phyloP scores from a whole-genome alignment of 2,797 vertebrate genomes.

The Hafferia zeledoni region DNA sequence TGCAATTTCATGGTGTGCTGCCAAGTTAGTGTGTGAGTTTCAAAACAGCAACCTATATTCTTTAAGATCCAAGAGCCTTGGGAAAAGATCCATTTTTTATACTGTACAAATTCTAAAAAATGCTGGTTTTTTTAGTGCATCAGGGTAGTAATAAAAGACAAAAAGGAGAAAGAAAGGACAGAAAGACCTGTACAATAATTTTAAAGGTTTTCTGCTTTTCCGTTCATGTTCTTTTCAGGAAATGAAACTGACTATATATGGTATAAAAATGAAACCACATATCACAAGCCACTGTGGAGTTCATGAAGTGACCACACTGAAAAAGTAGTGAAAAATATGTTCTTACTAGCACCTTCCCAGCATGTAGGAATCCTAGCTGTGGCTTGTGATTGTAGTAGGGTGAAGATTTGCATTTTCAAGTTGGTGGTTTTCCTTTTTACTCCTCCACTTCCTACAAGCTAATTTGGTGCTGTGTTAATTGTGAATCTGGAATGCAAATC shows the following conservation, averaged over 20 bases:
- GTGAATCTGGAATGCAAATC: constrained; percentile 62
- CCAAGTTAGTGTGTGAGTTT: background rate
- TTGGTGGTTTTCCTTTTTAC: constrained; percentile 58
- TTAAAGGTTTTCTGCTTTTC: constrained; percentile 24
- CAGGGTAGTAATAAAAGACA: background rate
- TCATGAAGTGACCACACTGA: constrained; percentile 8
- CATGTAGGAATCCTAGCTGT: background rate
- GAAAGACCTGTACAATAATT: background rate
- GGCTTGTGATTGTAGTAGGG: constrained; percentile 29
- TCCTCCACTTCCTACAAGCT: constrained; percentile 35
- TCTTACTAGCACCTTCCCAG: background rate
- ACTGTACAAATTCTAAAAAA: background rate
- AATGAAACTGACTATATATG: background rate
- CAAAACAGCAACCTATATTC: constrained; percentile 1
- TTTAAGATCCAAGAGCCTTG: background rate
- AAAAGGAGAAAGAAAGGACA: background rate
- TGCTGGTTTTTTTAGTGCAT: background rate
- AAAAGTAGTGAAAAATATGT: constrained; percentile 14
- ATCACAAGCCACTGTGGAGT: background rate
- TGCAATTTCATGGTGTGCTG: background rate
- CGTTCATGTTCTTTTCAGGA: background rate
- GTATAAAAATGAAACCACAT: constrained; percentile 2
- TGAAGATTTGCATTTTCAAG: constrained; percentile 59
- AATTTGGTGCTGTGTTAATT: constrained; percentile 23
- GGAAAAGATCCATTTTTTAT: background rate